Base-by-base conservation (phyloP, 1,140 invertebrate genomes). In the Lepidotrigona ventralis region DNA sequence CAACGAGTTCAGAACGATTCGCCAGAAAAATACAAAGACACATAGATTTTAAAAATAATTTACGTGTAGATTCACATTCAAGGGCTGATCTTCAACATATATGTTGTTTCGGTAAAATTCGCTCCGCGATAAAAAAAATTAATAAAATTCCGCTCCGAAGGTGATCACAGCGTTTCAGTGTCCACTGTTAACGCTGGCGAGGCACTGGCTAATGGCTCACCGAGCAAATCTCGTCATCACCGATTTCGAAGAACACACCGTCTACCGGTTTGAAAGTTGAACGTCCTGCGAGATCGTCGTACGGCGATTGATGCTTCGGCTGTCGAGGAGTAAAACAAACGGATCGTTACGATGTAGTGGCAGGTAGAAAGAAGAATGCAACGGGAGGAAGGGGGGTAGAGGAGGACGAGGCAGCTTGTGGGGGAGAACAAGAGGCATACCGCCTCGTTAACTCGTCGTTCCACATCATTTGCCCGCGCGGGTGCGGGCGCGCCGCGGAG, bases 381-480 rank as follows among this genome's bases (percentile, higher is more conserved):
- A 5, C 39, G 39, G 6, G 39, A 8, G 69, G 53, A 2, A 33
- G 54, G 51, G 29, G 53, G 19, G 76, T 53, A 54, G 46, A 72
- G 26, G 73, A 19, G 23, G 46, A 46, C 39, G 39, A 8, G 6
- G 39, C 6, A 46, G 8, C 39, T 6, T 8, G 70, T 63, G 66
- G 79, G 17, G 53, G 26, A 74, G 70, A 81, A 85, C 79, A 81
- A 85, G 85, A 69, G 79, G 86, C 79, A 79, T 73, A 83, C 83
- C 85, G 89, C 79, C 89, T 90, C 87, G 89, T 90, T 90, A 90
- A 87, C 89, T 84, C 85, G 68, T 87, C 89, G 89, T 90, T 90
- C 89, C 89, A 84, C 89, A 83, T 90, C 87, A 87, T 90, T 90
- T 89, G 88, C 89, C 73, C 78, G 84, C 71, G 82, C 75, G 80